Evolutionary conservation across 2,797 vertebrate genomes (phyloP).

Genomic region (Acanthurus lineatus): DNA sequence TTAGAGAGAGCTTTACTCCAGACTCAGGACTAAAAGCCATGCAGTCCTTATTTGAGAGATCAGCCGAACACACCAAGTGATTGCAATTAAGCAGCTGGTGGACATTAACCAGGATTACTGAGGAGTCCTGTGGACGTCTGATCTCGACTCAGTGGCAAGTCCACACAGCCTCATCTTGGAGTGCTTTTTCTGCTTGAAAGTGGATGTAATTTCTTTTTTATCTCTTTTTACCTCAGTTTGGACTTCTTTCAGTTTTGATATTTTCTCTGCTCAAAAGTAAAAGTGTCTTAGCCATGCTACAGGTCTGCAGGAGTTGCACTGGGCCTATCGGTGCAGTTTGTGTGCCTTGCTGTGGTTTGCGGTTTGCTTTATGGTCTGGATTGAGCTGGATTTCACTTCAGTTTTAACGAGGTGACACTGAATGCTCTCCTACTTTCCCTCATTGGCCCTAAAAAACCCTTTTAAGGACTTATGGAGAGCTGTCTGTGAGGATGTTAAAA

Average conservation of each 20-base stretch:
- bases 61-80: slow-evolving; percentile 56
- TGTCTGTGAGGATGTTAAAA: slow-evolving; percentile 83
- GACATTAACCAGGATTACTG: slow-evolving; percentile 66
- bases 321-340: slow-evolving; percentile 41
- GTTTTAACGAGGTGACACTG: slow-evolving; percentile 81
- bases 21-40: slow-evolving; percentile 42
- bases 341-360: slow-evolving; percentile 68
- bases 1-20: slow-evolving; percentile 25
- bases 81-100: slow-evolving; percentile 69
- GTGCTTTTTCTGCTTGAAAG: slow-evolving; percentile 27
- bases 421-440: slow-evolving; percentile 77
- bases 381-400: slow-evolving; percentile 77
- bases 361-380: slow-evolving; percentile 79
- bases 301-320: slow-evolving; percentile 27
- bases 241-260: slow-evolving; percentile 47
- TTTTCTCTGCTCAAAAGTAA: slow-evolving; percentile 73
- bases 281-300: slow-evolving; percentile 28
- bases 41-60: slow-evolving; percentile 47
- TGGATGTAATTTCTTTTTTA: slow-evolving; percentile 34
- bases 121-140: slow-evolving; percentile 38
- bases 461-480: slow-evolving; percentile 83
- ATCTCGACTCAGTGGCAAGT: slow-evolving; percentile 29
- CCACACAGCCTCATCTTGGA: slow-evolving; percentile 18
- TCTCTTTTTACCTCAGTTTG: slow-evolving; percentile 21
- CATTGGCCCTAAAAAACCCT: slow-evolving; percentile 81